These are phyloP conservation scores for Chaenogobius annularis DNA, from an alignment of 2,113 vertebrate species.

Conservation along the genomic window DNA sequence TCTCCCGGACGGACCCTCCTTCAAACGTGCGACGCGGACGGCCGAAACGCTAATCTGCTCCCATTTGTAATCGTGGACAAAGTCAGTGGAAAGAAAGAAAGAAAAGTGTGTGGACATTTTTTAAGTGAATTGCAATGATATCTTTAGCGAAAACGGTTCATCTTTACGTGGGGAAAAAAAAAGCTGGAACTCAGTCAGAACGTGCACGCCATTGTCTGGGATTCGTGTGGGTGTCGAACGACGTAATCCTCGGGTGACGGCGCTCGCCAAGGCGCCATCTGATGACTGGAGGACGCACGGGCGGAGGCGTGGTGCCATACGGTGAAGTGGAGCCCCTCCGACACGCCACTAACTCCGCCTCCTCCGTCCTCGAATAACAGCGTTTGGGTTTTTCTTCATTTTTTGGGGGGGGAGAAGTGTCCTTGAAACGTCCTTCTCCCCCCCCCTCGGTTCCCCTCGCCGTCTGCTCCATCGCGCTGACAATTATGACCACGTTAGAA, in stretches of 20 bases:
- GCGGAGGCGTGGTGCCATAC: slow-evolving; percentile 14
- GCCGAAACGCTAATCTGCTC: too few relatives aligned
- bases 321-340: slow-evolving; percentile 62
- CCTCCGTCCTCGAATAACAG: slow-evolving; percentile 23
- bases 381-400: slow-evolving; percentile 15
- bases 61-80: too few relatives aligned
- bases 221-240: slow-evolving; percentile 54
- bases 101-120: too few relatives aligned
- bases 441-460: too few relatives aligned
- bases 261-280: slow-evolving; percentile 36
- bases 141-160: too few relatives aligned
- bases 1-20: too few relatives aligned
- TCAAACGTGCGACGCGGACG: too few relatives aligned
- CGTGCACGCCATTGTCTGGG: slow-evolving; percentile 61
- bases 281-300: slow-evolving; percentile 45
- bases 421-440: too few relatives aligned
- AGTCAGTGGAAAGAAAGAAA: too few relatives aligned
- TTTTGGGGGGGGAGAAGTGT: too few relatives aligned
- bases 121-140: too few relatives aligned
- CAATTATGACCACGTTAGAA: not conserved
- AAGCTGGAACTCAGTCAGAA: slow-evolving; percentile 62
- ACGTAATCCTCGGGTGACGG: slow-evolving; percentile 64
- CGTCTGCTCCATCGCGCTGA: too few relatives aligned
- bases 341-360: slow-evolving; percentile 47
- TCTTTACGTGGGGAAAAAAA: slow-evolving; percentile 18